Evolutionary conservation across 2,113 vertebrate species (phyloP), one percentile per base, ranked within the genome.

Genomic region (Sialia sialis): DNA sequence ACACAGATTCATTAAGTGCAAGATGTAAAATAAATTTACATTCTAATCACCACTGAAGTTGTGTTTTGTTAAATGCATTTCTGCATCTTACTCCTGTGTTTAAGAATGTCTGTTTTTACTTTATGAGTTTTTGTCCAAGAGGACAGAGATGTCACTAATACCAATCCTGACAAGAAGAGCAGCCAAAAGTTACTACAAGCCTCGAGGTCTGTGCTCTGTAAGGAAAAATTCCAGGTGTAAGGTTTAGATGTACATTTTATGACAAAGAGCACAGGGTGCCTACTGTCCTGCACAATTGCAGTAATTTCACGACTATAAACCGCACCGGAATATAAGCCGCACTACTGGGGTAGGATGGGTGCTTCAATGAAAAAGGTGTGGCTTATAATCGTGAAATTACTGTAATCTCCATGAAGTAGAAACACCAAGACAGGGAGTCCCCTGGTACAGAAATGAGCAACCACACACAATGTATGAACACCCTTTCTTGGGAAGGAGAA

Each of bases 391-490:
- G n/a, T n/a, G n/a, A n/a, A n/a, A n/a, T n/a, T n/a, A n/a, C n/a
- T n/a, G n/a, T n/a, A 2, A 78, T 87, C 91, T 87, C 55, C 73
- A 5, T 93, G 66, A 36, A 73, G 39, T 4, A 55, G 66, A 72
- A 95, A 39, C 9, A n/a, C 13, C 6, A 32, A 76, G 55, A 54
- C 15, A 69, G n/a, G 38, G 34, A 75, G 17, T 67, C 60, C 4
- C 25, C 21, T 1, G 56, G n/a, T 22, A 56, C 41, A 58, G 54
- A 87, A 63, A 5, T 0, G 3, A 92, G 60, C 30, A 58, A 78
- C 18, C 49, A 41, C 1, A 5, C 6, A 36, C 6, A 6, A 1
- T 4, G 20, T 3, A 17, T 1, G 29, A 36, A 44, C 25, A 78
- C 7, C 27, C 25, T 64, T 26, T 56, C 66, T 85, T 63, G 30